phyloP scores from a whole-genome alignment of 2,888 invertebrate species.

The Drosophila paucipuncta region DNA sequence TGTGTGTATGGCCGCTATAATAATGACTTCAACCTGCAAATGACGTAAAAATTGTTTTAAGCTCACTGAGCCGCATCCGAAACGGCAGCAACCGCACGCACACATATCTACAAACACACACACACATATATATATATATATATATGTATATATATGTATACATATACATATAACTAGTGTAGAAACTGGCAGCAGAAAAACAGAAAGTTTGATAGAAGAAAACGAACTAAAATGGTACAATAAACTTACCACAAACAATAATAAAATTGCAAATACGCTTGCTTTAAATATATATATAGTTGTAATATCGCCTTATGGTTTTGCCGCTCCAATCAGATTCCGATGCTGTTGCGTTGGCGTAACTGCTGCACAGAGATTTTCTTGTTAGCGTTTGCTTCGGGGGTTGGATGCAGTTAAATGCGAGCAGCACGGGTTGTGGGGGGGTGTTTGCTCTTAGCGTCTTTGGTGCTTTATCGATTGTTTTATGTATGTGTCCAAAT shows the following conservation, averaged over 20 bases:
- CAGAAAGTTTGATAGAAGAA: constrained; percentile 50
- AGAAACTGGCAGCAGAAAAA: constrained; percentile 33
- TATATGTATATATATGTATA: not conserved
- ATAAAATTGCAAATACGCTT: constrained; percentile 38
- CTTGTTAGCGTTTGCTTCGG: constrained; percentile 13
- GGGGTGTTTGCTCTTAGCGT: constrained; percentile 28
- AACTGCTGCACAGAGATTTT: constrained; percentile 28
- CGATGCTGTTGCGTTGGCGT: constrained; percentile 56
- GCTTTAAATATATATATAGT: constrained; percentile 17
- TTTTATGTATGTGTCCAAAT: constrained; percentile 37
- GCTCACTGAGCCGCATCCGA: constrained; percentile 71
- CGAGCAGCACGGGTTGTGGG: constrained; percentile 11
- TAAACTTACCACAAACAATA: constrained; percentile 64
- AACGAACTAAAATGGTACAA: constrained; percentile 12
- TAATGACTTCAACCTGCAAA: constrained; percentile 60
- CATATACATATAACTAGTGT: constrained; percentile 13
- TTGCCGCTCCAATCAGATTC: constrained; percentile 45
- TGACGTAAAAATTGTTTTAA: constrained; percentile 72
- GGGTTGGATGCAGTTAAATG: constrained; percentile 32
- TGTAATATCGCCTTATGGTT: constrained; percentile 9
- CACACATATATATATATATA: not conserved
- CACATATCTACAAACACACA: constrained; percentile 23
- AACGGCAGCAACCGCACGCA: constrained; percentile 42
- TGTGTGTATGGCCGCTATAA: constrained; percentile 17
- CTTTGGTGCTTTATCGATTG: constrained; percentile 34